phyloP scores from a whole-genome alignment of 2,888 invertebrate genomes.

The Lasioglossum pauxillum region DNA sequence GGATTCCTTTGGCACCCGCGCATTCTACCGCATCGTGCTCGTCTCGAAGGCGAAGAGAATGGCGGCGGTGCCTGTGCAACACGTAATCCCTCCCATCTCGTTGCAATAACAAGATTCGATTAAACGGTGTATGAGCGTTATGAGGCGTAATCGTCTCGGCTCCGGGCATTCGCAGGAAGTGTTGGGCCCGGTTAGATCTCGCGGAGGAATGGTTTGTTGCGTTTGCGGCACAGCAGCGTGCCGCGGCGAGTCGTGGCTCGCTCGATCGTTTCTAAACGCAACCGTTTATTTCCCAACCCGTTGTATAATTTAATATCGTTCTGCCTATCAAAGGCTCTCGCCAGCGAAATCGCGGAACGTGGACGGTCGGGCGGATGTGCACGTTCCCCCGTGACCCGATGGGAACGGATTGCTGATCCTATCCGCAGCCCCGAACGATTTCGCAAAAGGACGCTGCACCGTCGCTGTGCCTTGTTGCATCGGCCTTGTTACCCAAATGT shows the following conservation, averaged over 20 bases:
- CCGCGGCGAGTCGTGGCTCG: not conserved
- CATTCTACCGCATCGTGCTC: conserved; percentile 25
- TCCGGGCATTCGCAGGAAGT: conserved; percentile 10
- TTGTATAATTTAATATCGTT: conserved; percentile 49
- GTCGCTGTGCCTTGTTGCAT: conserved; percentile 43
- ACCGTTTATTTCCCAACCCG: conserved; percentile 37
- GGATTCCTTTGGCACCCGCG: conserved; percentile 37
- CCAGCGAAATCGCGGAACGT: conserved; percentile 29
- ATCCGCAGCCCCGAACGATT: conserved; percentile 20
- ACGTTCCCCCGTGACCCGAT: conserved; percentile 60
- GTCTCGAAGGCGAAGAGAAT: not conserved
- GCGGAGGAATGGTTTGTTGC: not conserved
- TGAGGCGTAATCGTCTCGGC: not conserved
- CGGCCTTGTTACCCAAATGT: conserved; percentile 65
- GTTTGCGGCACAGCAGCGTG: not conserved
- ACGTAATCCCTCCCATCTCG: conserved; percentile 2
- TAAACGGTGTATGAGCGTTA: conserved; percentile 1
- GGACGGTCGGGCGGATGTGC: conserved; percentile 26
- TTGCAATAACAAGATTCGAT: not conserved
- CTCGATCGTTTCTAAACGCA: conserved; percentile 15
- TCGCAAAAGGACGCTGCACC: conserved; percentile 56
- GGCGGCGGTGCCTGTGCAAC: not conserved
- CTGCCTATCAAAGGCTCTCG: conserved; percentile 17
- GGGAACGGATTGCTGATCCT: conserved; percentile 66
- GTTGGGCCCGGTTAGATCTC: not conserved